Evolutionary conservation across 2,888 invertebrate species (phyloP).

Genomic region (Epirrita christyi): DNA sequence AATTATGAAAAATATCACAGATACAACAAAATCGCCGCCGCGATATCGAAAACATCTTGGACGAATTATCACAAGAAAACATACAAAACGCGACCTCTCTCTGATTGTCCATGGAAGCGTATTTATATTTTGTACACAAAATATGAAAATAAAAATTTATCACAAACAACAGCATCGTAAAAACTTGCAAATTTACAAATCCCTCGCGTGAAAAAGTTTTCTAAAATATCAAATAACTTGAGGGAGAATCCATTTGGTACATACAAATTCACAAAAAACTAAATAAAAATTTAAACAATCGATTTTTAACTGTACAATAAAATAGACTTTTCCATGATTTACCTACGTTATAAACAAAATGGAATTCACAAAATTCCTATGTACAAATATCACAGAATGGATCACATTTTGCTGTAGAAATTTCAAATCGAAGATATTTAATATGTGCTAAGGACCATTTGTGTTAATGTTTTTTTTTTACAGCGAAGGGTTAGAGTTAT

Average conservation of each 20-base stretch:
- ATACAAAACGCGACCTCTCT: slow-evolving; percentile 66
- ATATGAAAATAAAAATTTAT: slow-evolving; percentile 74
- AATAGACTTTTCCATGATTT: slow-evolving; percentile 68
- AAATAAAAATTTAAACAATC: slow-evolving; percentile 56
- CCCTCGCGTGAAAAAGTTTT: slow-evolving; percentile 60
- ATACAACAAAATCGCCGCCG: slow-evolving; percentile 57
- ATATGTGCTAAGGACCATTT: too few relatives aligned
- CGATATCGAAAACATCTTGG: slow-evolving; percentile 61
- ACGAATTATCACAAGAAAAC: too few relatives aligned
- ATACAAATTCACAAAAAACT: slow-evolving; percentile 51
- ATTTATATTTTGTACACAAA: slow-evolving; percentile 74
- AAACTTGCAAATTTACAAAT: slow-evolving; percentile 73
- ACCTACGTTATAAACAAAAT: slow-evolving; percentile 63
- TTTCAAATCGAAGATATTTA: slow-evolving; percentile 21
- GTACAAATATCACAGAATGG: slow-evolving; percentile 73
- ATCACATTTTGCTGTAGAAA: slow-evolving; percentile 35
- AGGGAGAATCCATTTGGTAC: slow-evolving; percentile 22
- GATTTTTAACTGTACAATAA: slow-evolving; percentile 66
- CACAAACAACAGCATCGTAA: slow-evolving; percentile 64
- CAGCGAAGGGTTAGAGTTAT: slow-evolving; percentile 1
- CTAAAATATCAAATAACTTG: slow-evolving; percentile 52
- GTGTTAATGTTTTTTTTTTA: slow-evolving; percentile 25
- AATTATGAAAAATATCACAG: slow-evolving; percentile 71
- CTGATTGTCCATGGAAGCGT: slow-evolving; percentile 65
- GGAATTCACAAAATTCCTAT: slow-evolving; percentile 66